These are phyloP conservation scores for Nymphicus hollandicus DNA, from an alignment of 2,113 vertebrate species.

Conservation along the genomic window DNA sequence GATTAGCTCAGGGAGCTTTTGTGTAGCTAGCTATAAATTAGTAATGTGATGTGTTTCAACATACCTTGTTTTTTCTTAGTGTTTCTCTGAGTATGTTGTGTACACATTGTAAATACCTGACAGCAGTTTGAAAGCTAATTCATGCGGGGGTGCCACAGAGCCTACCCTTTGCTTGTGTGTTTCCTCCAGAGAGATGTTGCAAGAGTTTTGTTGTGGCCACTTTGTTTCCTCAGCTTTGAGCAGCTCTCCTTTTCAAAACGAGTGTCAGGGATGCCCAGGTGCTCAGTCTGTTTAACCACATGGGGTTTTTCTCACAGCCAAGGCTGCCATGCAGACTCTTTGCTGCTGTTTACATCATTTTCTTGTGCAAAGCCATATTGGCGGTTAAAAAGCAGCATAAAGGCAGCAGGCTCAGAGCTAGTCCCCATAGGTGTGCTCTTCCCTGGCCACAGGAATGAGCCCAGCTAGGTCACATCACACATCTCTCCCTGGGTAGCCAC, in stretches of 20 bases:
- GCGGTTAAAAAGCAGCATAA: background rate
- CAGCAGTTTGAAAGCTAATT: background rate
- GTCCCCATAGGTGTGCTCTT: background rate
- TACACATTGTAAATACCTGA: background rate
- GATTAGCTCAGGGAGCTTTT: background rate
- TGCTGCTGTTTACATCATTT: background rate
- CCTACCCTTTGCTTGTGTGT: background rate
- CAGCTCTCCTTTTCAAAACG: background rate
- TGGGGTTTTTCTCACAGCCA: background rate
- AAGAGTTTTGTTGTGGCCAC: background rate
- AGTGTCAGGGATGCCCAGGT: background rate
- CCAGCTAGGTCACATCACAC: rapidly evolving
- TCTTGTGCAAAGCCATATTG: rapidly evolving
- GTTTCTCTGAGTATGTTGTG: background rate
- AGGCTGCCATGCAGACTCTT: background rate
- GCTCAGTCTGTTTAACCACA: background rate
- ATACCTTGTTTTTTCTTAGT: background rate
- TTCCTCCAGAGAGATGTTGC: background rate
- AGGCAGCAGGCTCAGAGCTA: background rate
- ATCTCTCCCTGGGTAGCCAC: background rate
- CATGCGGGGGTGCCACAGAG: rapidly evolving
- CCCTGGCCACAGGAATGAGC: rapidly evolving
- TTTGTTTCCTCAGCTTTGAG: background rate
- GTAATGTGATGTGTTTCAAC: background rate
- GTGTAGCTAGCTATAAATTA: background rate